A percentile compares a stretch with the other conserved stretches of the same genome.
phyloP scores from a whole-genome alignment of 2,113 vertebrate species.

The Brachionichthys hirsutus region DNA sequence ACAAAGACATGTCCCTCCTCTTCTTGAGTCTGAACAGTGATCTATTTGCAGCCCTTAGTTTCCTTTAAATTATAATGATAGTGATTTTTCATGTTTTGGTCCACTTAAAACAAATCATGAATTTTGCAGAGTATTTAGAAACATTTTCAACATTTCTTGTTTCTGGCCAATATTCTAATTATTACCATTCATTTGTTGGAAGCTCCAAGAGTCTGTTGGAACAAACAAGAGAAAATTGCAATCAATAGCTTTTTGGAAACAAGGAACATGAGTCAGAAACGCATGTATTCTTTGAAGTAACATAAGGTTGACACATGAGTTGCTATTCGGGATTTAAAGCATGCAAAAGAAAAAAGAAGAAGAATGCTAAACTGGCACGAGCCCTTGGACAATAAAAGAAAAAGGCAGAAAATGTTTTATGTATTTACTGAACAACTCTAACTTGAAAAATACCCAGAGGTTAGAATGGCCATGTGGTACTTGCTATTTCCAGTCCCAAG shows the following conservation, averaged over 20 bases:
- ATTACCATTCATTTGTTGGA: neutral
- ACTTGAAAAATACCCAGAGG: neutral
- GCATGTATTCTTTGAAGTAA: neutral
- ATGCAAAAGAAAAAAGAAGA: too few relatives aligned
- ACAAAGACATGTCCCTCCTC: too few relatives aligned
- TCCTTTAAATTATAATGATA: neutral
- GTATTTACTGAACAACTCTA: too few relatives aligned
- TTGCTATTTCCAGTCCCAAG: conserved; percentile 43
- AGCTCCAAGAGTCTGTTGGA: neutral
- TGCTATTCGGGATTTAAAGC: too few relatives aligned
- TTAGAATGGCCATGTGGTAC: conserved; percentile 38
- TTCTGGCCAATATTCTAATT: too few relatives aligned
- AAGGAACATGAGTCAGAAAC: neutral
- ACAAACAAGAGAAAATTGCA: neutral
- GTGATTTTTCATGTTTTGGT: conserved; percentile 1
- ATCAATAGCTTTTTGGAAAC: neutral
- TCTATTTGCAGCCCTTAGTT: neutral
- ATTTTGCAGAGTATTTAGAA: too few relatives aligned
- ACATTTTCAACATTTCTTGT: too few relatives aligned
- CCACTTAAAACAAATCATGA: neutral
- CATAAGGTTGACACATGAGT: neutral
- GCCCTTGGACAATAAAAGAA: too few relatives aligned
- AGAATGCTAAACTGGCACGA: too few relatives aligned
- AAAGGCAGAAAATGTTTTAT: too few relatives aligned
- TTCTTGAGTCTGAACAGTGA: conserved; percentile 6